A percentile compares a stretch with the other conserved stretches of the same genome.
phyloP scores from a whole-genome alignment of 2,113 vertebrate genomes.

The Macrotis lagotis region DNA sequence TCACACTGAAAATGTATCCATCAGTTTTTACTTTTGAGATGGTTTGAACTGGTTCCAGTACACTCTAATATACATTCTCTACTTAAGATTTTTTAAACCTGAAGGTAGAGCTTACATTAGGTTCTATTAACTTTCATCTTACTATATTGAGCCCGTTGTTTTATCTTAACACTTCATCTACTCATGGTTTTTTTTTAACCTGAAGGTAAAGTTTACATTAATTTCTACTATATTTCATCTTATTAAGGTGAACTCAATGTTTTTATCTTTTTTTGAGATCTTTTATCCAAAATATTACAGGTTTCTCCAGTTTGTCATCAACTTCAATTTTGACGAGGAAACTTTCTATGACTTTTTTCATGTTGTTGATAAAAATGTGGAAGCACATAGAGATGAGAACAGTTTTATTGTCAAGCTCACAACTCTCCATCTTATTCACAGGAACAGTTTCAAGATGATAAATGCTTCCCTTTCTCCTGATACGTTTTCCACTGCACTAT shows the following conservation, averaged over 20 bases:
- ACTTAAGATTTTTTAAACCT: too few species aligned
- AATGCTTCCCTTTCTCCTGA: neutral
- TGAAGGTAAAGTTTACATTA: neutral
- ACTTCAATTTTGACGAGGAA: neutral
- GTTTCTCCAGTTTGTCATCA: neutral
- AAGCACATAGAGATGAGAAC: neutral
- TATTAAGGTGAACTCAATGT: neutral
- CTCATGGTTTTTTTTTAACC: too few species aligned
- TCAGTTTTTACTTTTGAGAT: neutral
- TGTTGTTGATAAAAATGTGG: neutral
- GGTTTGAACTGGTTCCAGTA: neutral
- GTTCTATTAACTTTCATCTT: neutral
- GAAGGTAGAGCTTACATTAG: neutral
- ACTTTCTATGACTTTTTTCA: neutral
- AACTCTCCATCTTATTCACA: neutral
- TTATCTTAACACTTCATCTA: too few species aligned
- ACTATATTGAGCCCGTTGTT: neutral
- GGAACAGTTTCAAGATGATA: neutral
- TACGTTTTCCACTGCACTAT: neutral
- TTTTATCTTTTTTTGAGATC: neutral
- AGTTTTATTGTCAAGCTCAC: neutral
- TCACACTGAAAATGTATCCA: neutral
- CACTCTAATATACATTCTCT: neutral
- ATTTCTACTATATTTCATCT: neutral
- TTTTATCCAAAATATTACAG: neutral